These are phyloP conservation scores for Aplysia californica DNA, from an alignment of 1,140 invertebrate genomes.

Conservation along the genomic window DNA sequence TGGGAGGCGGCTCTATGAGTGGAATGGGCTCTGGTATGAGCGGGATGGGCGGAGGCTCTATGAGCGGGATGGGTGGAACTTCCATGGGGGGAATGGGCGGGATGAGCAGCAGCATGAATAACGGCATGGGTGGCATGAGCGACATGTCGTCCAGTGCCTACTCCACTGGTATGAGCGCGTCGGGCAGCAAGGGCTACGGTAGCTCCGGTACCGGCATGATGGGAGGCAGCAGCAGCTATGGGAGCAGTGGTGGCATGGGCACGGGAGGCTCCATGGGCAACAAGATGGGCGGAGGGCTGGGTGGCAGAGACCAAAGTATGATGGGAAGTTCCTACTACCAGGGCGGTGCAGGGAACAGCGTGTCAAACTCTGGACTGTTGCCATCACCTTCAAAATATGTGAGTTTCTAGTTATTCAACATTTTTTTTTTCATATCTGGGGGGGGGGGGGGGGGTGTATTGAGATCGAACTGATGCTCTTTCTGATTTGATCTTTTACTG, in stretches of 20 bases:
- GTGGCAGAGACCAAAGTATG: background rate
- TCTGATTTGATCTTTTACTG: background rate
- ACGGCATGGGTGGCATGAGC: constrained; percentile 5
- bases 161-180: background rate
- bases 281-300: background rate
- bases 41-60: background rate
- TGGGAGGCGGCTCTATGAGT: background rate
- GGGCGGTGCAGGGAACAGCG: no score
- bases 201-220: background rate
- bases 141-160: background rate
- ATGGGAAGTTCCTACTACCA: no score
- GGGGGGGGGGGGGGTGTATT: no score
- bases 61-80: background rate
- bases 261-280: background rate
- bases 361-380: background rate
- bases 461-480: background rate
- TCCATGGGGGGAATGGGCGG: background rate
- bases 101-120: background rate
- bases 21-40: constrained; percentile 3
- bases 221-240: background rate
- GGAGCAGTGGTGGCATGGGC: background rate
- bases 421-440: no score
- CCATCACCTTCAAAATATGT: constrained; percentile 26
- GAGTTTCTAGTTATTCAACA: no score
- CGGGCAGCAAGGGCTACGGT: background rate